Conservation (phyloP, 1,140 invertebrate genomes). For the Drosophila ogumai region DNA sequence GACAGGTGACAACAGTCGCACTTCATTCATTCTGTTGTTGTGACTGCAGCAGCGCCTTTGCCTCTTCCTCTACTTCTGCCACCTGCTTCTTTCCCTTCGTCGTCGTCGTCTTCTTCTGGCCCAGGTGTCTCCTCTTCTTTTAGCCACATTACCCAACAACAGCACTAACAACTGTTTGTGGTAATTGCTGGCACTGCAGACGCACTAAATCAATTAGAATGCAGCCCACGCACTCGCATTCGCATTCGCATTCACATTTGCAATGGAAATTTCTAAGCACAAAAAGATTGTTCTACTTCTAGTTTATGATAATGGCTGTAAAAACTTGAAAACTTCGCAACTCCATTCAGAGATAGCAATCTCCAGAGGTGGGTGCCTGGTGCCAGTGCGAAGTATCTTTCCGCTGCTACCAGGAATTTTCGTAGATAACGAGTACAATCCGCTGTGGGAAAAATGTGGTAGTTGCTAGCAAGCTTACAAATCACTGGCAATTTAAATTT, state of each 20-base stretch:
- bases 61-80: slow-evolving; percentile 8
- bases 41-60: slow-evolving; percentile 31
- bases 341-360: slow-evolving; percentile 43
- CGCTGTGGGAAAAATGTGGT: slow-evolving; percentile 23
- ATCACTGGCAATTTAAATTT: slow-evolving; percentile 31
- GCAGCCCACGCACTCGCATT: slow-evolving; percentile 21
- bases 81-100: neutral
- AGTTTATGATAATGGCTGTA: slow-evolving; percentile 42
- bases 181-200: slow-evolving; percentile 49
- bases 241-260: slow-evolving; percentile 27
- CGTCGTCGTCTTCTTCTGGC: neutral
- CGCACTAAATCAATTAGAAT: slow-evolving; percentile 78
- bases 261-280: slow-evolving; percentile 49
- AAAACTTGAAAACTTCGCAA: slow-evolving; percentile 33
- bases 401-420: slow-evolving; percentile 19
- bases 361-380: slow-evolving; percentile 3
- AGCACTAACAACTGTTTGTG: slow-evolving; percentile 28
- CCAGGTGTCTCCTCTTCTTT: slow-evolving; percentile 19
- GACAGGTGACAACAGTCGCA: slow-evolving; percentile 76
- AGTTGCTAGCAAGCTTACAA: slow-evolving; percentile 10
- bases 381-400: slow-evolving; percentile 25
- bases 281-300: slow-evolving; percentile 53
- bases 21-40: slow-evolving; percentile 60
- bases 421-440: neutral
- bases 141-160: slow-evolving; percentile 35